Evolutionary conservation across 2,113 vertebrate genomes (phyloP).

Genomic region (Platysteira castanea): DNA sequence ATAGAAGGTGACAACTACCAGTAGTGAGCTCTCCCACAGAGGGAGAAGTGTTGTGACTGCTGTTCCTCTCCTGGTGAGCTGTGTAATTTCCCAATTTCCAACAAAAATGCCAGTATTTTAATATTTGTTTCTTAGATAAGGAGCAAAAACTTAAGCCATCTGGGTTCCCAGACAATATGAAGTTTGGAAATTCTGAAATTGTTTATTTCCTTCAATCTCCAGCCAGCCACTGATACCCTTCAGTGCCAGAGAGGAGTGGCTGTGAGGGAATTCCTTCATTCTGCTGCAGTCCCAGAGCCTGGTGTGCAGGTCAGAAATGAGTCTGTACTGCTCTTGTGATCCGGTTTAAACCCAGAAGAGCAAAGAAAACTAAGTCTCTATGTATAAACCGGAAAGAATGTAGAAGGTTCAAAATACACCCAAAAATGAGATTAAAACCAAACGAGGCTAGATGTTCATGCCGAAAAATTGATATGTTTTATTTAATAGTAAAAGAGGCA

Average conservation of each 20-base stretch:
- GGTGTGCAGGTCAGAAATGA: background rate
- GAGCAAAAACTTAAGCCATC: background rate
- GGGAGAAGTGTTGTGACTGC: background rate
- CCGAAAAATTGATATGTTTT: too few relatives aligned
- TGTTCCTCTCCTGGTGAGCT: background rate
- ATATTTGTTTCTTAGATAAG: background rate
- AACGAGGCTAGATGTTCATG: too few relatives aligned
- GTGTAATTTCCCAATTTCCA: background rate
- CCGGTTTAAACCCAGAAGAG: too few relatives aligned
- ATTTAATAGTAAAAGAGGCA: too few relatives aligned
- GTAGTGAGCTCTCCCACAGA: background rate
- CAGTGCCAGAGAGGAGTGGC: background rate
- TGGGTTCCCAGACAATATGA: background rate
- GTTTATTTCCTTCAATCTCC: background rate
- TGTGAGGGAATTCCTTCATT: background rate
- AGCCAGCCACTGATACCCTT: background rate
- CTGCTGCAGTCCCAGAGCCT: background rate
- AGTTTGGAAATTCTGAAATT: background rate
- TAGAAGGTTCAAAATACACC: too few relatives aligned
- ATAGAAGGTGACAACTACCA: background rate
- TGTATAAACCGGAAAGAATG: too few relatives aligned
- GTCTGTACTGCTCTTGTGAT: background rate
- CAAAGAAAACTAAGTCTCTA: too few relatives aligned
- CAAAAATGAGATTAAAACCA: too few relatives aligned
- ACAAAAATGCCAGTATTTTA: background rate